These are phyloP conservation scores for Spinus pinus DNA, from an alignment of 2,797 vertebrate genomes.

Conservation along the genomic window DNA sequence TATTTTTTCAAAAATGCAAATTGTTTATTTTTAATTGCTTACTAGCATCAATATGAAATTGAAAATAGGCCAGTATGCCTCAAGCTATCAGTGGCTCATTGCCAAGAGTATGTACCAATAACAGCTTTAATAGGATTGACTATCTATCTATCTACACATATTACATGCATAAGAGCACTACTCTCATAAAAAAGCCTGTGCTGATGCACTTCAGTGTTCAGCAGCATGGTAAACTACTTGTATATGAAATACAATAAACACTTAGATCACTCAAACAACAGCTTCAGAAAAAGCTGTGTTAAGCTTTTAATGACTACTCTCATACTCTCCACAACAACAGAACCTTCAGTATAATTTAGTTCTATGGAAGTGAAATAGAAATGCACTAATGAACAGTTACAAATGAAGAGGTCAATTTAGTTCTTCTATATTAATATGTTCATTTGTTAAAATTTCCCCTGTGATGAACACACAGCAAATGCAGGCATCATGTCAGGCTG, in stretches of 20 bases:
- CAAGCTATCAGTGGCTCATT: neutral
- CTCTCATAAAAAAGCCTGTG: neutral
- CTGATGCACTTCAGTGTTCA: neutral
- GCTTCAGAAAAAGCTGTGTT: neutral
- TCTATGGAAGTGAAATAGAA: neutral
- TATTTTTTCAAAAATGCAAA: neutral
- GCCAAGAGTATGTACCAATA: neutral
- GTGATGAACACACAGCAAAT: neutral
- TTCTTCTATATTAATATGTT: neutral
- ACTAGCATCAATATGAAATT: neutral
- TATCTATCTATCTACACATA: neutral
- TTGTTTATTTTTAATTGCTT: slow-evolving; percentile 24
- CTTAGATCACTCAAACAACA: neutral
- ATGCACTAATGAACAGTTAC: neutral
- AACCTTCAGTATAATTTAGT: neutral
- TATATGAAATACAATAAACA: neutral
- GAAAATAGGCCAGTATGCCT: neutral
- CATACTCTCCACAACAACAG: neutral
- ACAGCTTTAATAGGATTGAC: neutral
- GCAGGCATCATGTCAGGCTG: neutral
- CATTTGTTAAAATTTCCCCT: neutral
- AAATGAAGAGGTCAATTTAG: neutral
- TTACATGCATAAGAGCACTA: neutral
- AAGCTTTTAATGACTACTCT: neutral
- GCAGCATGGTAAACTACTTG: neutral